These are phyloP conservation scores for Eueides isabella DNA, from an alignment of 1,140 invertebrate species.

Conservation along the genomic window DNA sequence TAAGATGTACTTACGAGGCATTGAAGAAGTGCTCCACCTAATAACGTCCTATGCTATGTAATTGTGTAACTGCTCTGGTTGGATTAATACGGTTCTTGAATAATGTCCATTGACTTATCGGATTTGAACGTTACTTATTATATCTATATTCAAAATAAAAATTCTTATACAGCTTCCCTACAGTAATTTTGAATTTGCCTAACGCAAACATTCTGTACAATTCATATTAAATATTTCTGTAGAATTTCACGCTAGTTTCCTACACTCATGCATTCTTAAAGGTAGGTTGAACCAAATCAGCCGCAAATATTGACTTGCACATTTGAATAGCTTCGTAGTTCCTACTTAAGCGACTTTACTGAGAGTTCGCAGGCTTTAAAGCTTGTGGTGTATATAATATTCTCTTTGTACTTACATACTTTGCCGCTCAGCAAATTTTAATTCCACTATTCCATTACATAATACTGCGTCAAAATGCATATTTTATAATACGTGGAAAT, in stretches of 20 bases:
- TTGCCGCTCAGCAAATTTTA: constrained; percentile 13
- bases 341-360: constrained; percentile 22
- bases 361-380: constrained; percentile 2
- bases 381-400: constrained; percentile 14
- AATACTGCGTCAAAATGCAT: constrained; percentile 11
- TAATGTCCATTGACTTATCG: neutral
- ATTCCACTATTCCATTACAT: constrained; percentile 7
- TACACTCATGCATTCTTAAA: constrained; percentile 13
- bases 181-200: neutral
- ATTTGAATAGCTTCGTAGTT: constrained; percentile 31
- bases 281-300: constrained; percentile 27
- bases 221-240: constrained; percentile 7
- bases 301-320: constrained; percentile 33
- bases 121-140: neutral
- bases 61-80: constrained; percentile 20
- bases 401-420: constrained; percentile 21
- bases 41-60: neutral
- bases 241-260: constrained; percentile 15
- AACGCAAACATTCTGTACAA: neutral
- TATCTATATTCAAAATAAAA: neutral
- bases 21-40: constrained; percentile 12
- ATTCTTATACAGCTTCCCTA: neutral
- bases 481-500: neutral
- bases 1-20: constrained; percentile 22
- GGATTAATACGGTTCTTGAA: neutral